These are phyloP conservation scores for Leptinotarsa peninsularis DNA, from an alignment of 2,888 invertebrate species.

Conservation along the genomic window DNA sequence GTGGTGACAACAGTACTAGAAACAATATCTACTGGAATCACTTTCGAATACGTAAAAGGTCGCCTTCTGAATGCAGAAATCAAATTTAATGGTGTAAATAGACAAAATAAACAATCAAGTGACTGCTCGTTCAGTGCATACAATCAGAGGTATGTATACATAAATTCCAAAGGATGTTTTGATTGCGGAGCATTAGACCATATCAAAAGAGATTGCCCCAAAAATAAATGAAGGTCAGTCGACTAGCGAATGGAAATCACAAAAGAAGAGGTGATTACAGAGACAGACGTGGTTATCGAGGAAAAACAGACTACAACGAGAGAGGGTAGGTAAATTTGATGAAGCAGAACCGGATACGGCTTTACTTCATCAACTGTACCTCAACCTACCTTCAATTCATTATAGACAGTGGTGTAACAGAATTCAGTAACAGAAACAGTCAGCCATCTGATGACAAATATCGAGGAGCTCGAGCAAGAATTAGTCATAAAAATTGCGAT, in stretches of 20 bases:
- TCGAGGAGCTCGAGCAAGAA: not conserved
- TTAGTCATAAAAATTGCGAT: not conserved
- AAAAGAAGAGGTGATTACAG: not conserved
- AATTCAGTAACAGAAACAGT: not conserved
- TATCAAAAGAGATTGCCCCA: not conserved
- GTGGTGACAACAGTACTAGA: slow-evolving; percentile 48
- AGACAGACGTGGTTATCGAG: not conserved
- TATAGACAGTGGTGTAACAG: not conserved
- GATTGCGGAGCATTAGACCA: not conserved
- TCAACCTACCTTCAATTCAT: not conserved
- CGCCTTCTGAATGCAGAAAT: slow-evolving; percentile 29
- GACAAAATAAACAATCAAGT: not conserved
- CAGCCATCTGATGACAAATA: not conserved
- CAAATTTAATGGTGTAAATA: slow-evolving; percentile 20
- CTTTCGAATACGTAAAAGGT: slow-evolving; percentile 46
- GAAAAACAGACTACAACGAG: not conserved
- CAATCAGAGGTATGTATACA: not conserved
- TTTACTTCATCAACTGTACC: too few relatives aligned
- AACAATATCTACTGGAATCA: slow-evolving; percentile 34
- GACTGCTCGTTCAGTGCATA: not conserved
- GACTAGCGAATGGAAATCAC: not conserved
- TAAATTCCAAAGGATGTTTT: slow-evolving; percentile 23
- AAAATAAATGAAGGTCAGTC: not conserved
- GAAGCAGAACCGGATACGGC: not conserved
- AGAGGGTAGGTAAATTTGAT: not conserved